Base-by-base conservation (phyloP, 2,888 invertebrate species). In the Alentia gelatinosa region DNA sequence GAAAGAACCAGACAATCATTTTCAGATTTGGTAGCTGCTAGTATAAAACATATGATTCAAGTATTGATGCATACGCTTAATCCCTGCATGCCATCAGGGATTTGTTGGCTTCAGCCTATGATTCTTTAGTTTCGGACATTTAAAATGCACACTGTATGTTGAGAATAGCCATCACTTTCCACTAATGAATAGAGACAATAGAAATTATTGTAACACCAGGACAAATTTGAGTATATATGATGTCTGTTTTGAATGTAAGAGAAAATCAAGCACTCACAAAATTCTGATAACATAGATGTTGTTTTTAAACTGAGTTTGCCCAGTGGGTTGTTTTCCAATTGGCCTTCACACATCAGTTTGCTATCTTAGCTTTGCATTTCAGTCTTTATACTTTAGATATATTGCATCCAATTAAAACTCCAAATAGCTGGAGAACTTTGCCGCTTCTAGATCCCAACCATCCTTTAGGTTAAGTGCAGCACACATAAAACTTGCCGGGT, bases 351-450 rank as follows among this genome's bases (percentile, higher is more conserved):
- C 7, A 33, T 33, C 15, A 79, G 23, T 35, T 79, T 79, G 19
- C 23, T 79, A 19, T 35, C n/a, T 79, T 79, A 79, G 79, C 79
- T 26, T 79, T 39, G 79, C 79, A 0, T 79, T 68, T 39, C 79
- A 79, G 79, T 79, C 37, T 79, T 79, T 79, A 79, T 79, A 39
- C 39, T 35, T 79, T 79, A 79, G 79, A 79, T 39, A 79, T 79
- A 74, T 79, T 79, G 79, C 79, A 79, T 79, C 79, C 79, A 37
- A 19, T 79, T 35, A 63, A 19, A 63, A 5, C 26, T 9, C 63
- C 12, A 7, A 79, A 35, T 79, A 39, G 35, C 35, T 39, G 39
- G 79, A 79, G 79, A n/a, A n/a, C 39, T 79, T n/a, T n/a, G 39
- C 79, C 23, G 79, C 79, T 79, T 79, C 26, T 79, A 79, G 79